phyloP scores from a whole-genome alignment of 2,113 vertebrate genomes.

The Gallinago media region DNA sequence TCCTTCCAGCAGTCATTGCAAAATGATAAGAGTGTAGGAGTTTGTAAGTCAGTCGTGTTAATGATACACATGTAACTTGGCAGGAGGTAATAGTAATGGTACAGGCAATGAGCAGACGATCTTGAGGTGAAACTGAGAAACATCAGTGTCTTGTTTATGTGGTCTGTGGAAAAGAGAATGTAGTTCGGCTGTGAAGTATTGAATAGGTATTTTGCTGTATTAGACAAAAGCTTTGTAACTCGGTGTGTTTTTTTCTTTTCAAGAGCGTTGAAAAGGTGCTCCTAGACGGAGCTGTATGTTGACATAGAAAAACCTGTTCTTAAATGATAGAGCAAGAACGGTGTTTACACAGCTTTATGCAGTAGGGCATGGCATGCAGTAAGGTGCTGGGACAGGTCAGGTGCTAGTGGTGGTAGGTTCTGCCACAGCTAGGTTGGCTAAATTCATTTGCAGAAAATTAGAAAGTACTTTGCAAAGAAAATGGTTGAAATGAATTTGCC shows the following conservation, averaged over 20 bases:
- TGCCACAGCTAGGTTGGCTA: not conserved
- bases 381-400: not conserved
- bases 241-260: not conserved
- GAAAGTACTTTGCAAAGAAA: not conserved
- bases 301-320: not conserved
- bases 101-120: not conserved
- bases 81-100: not conserved
- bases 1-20: not conserved
- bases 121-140: not conserved
- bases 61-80: not conserved
- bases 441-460: not conserved
- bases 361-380: no score
- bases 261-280: accelerated
- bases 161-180: not conserved
- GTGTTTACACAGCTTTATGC: not conserved
- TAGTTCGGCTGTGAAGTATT: not conserved
- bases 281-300: not conserved
- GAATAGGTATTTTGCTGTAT: not conserved
- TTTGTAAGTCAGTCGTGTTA: not conserved
- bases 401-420: not conserved
- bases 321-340: not conserved
- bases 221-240: not conserved
- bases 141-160: not conserved
- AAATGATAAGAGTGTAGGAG: not conserved
- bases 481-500: not conserved